Evolutionary conservation across 2,113 vertebrate genomes (phyloP).

Genomic region (Psophia crepitans): DNA sequence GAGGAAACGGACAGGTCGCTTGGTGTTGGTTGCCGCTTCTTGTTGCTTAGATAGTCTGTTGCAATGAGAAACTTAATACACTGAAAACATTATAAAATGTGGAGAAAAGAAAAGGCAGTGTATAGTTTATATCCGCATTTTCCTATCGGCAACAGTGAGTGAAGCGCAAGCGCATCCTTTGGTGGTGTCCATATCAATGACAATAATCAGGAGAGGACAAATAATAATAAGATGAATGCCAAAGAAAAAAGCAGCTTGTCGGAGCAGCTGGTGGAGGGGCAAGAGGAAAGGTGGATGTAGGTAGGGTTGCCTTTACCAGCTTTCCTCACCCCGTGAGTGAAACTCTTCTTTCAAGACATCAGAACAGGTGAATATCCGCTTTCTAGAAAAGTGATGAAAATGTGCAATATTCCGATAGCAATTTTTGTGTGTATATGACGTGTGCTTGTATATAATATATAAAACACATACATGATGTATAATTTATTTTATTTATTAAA

Average conservation of each 20-base stretch:
- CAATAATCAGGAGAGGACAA: neutral
- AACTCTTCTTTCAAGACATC: neutral
- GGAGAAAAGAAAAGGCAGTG: neutral
- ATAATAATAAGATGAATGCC: neutral
- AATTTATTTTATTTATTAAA: neutral
- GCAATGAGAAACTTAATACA: neutral
- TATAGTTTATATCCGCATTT: neutral
- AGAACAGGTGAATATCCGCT: neutral
- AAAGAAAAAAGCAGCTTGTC: neutral
- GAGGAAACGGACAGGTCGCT: neutral
- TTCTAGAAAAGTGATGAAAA: neutral
- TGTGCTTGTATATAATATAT: neutral
- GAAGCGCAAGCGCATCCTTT: neutral
- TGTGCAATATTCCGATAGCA: neutral
- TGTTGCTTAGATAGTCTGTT: neutral
- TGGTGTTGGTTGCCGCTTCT: neutral
- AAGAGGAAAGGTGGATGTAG: neutral
- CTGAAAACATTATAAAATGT: neutral
- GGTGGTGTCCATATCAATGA: fast-evolving
- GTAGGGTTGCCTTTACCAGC: neutral
- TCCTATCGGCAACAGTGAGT: neutral
- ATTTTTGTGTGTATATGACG: fast-evolving
- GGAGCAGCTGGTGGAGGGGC: neutral
- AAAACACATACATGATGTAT: neutral
- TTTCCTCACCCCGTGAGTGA: neutral